Conservation (phyloP, 2,888 invertebrate genomes). For the Euphydryas editha region DNA sequence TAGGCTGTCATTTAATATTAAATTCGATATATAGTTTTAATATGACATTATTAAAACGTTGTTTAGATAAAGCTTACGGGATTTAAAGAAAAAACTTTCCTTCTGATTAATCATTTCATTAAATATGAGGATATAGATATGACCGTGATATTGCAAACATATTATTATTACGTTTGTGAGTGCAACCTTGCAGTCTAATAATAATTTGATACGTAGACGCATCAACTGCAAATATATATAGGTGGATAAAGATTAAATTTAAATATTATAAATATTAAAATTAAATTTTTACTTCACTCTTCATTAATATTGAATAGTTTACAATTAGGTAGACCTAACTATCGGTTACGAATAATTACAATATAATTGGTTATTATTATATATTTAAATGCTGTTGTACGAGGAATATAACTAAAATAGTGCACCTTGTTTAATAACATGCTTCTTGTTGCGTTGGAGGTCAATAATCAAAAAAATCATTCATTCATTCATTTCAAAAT, state of each 20-base stretch:
- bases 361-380: no score
- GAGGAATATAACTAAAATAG: no score
- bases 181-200: conserved; percentile 78
- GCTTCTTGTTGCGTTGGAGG: no score
- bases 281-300: no score
- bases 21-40: background rate
- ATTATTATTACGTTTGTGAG: conserved; percentile 48
- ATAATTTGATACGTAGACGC: conserved; percentile 73
- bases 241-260: conserved; percentile 52
- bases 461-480: no score
- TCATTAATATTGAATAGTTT: background rate
- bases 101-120: background rate
- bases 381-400: no score
- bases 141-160: conserved; percentile 45
- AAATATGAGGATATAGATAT: conserved; percentile 38
- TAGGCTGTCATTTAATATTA: background rate
- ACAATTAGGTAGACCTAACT: background rate
- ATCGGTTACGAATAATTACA: no score
- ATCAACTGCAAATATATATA: conserved; percentile 59
- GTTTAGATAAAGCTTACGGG: background rate
- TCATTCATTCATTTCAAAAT: no score
- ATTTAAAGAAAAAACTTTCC: background rate
- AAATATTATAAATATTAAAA: no score
- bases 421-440: no score
- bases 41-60: background rate